Evolutionary conservation across 2,113 vertebrate genomes (phyloP).

Genomic region (Semnopithecus entellus): DNA sequence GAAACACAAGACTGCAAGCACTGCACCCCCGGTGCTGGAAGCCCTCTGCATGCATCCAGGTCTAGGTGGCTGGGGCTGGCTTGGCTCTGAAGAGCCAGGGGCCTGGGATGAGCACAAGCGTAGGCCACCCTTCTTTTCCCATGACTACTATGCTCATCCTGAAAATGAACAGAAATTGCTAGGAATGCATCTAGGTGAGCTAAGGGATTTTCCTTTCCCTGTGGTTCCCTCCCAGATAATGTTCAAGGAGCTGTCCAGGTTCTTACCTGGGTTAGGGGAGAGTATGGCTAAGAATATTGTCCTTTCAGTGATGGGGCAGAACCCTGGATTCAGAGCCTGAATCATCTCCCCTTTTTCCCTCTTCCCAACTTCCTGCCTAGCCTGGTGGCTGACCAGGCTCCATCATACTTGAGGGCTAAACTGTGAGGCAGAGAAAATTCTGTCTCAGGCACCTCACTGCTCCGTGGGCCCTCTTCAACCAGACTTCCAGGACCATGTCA

Average conservation of each 20-base stretch:
- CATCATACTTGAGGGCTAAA: background rate
- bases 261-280: background rate
- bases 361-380: background rate
- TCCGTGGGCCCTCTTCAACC: background rate
- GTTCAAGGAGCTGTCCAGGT: background rate
- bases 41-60: background rate
- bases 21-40: background rate
- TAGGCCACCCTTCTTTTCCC: background rate
- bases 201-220: constrained; percentile 14
- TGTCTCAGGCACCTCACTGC: background rate
- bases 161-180: background rate
- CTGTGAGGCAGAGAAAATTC: background rate
- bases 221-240: background rate
- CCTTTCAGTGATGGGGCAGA: background rate
- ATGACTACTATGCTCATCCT: background rate
- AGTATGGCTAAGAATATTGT: background rate
- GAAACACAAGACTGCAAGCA: background rate
- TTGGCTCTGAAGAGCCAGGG: background rate
- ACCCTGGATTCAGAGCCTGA: background rate
- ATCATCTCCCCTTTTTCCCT: background rate
- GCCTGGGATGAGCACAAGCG: background rate
- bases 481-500: background rate
- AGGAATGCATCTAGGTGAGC: background rate
- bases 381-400: background rate
- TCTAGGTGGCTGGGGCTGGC: background rate